A percentile compares a stretch with the other conserved stretches of the same genome.
Conservation (phyloP, 2,888 invertebrate genomes). For the Oegoconia quadripuncta region DNA sequence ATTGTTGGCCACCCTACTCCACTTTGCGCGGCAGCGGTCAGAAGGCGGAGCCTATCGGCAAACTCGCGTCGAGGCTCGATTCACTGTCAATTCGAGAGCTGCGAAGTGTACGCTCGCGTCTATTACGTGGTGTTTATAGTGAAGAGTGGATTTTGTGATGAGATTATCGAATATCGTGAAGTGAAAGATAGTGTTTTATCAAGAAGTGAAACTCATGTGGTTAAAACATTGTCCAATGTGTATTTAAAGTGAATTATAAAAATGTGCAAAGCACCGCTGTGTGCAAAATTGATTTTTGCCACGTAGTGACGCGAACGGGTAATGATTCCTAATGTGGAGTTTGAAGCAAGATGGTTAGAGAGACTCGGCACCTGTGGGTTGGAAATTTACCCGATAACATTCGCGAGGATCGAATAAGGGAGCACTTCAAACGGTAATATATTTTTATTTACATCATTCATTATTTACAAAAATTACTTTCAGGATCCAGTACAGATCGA, state of each 20-base stretch:
- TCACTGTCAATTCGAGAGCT: conserved; percentile 79
- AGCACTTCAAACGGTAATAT: conserved; percentile 97
- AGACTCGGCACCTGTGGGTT: conserved; percentile 99
- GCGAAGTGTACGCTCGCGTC: conserved; percentile 75
- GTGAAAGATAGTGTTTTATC: conserved; percentile 70
- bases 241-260: conserved; percentile 65
- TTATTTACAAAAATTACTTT: conserved; percentile 19
- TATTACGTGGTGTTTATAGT: conserved; percentile 76
- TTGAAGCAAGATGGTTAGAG: conserved; percentile 99
- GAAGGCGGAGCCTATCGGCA: conserved; percentile 79
- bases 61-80: conserved; percentile 76
- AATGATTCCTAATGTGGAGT: conserved; percentile 93
- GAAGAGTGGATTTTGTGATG: conserved; percentile 72
- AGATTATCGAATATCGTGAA: conserved; percentile 74
- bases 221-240: conserved; percentile 61
- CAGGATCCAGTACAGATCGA: neutral
- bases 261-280: conserved; percentile 74
- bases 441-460: conserved; percentile 19
- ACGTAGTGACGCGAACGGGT: conserved; percentile 82
- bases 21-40: conserved; percentile 80
- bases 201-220: conserved; percentile 63
- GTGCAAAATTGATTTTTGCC: conserved; percentile 79
- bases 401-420: conserved; percentile 97
- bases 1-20: conserved; percentile 60
- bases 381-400: conserved; percentile 99